Conservation (phyloP, 2,113 vertebrate species). For the Antigone vipio region DNA sequence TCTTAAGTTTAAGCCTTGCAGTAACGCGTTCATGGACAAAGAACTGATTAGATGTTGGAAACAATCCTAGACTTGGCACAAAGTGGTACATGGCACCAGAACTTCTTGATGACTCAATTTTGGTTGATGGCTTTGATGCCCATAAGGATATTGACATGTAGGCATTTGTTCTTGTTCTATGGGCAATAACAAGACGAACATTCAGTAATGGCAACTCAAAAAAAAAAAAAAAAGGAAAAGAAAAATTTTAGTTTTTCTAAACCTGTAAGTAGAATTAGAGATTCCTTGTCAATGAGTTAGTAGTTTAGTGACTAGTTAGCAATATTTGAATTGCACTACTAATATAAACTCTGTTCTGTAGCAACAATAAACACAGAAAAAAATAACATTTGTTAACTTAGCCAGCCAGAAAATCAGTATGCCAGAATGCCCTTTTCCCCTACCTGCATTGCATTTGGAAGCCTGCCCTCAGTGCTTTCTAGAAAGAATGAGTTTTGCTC, state of each 20-base stretch:
- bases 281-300: neutral
- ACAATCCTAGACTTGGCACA: conserved; percentile 76
- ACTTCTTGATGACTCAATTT: conserved; percentile 76
- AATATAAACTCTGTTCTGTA: neutral
- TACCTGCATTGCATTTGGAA: neutral
- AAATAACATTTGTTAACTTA: neutral
- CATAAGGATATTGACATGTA: conserved; percentile 76
- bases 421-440: neutral
- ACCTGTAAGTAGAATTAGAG: neutral
- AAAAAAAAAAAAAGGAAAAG: neutral
- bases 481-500: neutral
- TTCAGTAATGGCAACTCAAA: neutral
- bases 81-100: conserved; percentile 80
- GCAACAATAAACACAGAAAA: neutral
- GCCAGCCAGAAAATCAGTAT: neutral
- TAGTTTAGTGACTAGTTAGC: neutral
- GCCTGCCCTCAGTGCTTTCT: neutral
- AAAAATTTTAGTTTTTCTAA: neutral
- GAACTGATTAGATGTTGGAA: conserved; percentile 76
- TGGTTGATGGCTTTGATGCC: conserved; percentile 78
- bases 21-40: conserved; percentile 74
- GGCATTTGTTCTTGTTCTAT: conserved; percentile 65
- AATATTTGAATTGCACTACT: neutral
- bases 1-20: conserved; percentile 66
- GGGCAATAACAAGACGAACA: neutral